Percentiles rank a stretch among this genome's conserved stretches.
These are phyloP conservation scores for Drosophila colorata DNA, from an alignment of 2,888 invertebrate species.

Conservation along the genomic window DNA sequence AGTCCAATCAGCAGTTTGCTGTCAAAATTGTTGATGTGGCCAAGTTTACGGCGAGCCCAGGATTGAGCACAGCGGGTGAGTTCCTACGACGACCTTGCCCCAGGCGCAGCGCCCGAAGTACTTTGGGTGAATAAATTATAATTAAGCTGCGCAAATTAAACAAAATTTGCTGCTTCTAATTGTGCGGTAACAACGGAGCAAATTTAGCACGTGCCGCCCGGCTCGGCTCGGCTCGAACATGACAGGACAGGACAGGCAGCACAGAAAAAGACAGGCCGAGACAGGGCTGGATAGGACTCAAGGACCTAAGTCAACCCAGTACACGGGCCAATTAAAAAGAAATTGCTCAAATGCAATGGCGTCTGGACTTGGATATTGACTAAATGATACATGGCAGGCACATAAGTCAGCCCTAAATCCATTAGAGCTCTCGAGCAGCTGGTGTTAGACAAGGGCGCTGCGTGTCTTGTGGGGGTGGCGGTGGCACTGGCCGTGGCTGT, in stretches of 20 bases:
- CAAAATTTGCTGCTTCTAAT: slow-evolving; percentile 72
- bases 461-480: background rate
- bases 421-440: slow-evolving; percentile 61
- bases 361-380: slow-evolving; percentile 58
- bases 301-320: slow-evolving; percentile 15
- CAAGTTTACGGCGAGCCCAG: slow-evolving; percentile 98
- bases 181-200: slow-evolving; percentile 51
- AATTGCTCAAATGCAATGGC: slow-evolving; percentile 71
- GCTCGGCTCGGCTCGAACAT: background rate
- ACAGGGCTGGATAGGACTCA: background rate
- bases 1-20: slow-evolving; percentile 97
- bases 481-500: no score
- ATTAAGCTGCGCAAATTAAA: slow-evolving; percentile 79
- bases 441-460: slow-evolving; percentile 31
- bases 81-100: slow-evolving; percentile 48
- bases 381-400: slow-evolving; percentile 73
- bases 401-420: slow-evolving; percentile 75
- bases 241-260: slow-evolving; percentile 4
- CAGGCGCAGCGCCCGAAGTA: slow-evolving; percentile 22
- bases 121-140: slow-evolving; percentile 75
- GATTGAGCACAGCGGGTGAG: slow-evolving; percentile 97
- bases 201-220: slow-evolving; percentile 45
- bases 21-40: slow-evolving; percentile 99
- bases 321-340: slow-evolving; percentile 68
- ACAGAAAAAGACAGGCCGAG: background rate